Conservation (phyloP, 2,113 vertebrate species). For the Formicarius rufipectus region DNA sequence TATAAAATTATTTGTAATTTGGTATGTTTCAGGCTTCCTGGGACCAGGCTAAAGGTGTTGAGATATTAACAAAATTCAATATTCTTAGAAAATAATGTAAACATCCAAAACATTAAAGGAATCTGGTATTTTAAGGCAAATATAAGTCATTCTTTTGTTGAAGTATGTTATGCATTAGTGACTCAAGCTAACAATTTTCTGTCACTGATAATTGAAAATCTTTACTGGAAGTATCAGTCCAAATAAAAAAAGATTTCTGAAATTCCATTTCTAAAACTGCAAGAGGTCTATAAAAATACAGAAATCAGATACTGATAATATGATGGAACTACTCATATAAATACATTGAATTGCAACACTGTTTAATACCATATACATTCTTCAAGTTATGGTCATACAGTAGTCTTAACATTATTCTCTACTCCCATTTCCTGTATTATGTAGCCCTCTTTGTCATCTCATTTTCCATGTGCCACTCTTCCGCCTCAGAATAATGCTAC, state of each 20-base stretch:
- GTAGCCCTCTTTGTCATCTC: background rate
- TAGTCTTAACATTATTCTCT: background rate
- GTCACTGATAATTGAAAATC: background rate
- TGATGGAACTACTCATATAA: background rate
- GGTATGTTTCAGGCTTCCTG: background rate
- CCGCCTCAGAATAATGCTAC: background rate
- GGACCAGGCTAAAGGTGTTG: background rate
- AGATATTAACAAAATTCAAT: background rate
- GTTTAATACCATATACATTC: background rate
- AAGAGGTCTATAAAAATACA: background rate
- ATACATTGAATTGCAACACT: background rate
- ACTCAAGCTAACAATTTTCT: background rate
- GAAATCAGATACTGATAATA: background rate
- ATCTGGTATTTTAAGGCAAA: background rate
- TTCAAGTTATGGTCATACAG: background rate
- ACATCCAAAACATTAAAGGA: background rate
- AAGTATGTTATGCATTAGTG: background rate
- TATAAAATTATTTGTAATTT: background rate
- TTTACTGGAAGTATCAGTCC: background rate
- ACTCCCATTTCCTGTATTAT: background rate
- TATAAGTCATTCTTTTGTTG: background rate
- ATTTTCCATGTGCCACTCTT: background rate
- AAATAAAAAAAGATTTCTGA: background rate
- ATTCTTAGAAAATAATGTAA: background rate
- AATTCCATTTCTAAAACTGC: background rate